Conservation (phyloP, 2,888 invertebrate species). For the Ptycholaimellus sp. region DNA sequence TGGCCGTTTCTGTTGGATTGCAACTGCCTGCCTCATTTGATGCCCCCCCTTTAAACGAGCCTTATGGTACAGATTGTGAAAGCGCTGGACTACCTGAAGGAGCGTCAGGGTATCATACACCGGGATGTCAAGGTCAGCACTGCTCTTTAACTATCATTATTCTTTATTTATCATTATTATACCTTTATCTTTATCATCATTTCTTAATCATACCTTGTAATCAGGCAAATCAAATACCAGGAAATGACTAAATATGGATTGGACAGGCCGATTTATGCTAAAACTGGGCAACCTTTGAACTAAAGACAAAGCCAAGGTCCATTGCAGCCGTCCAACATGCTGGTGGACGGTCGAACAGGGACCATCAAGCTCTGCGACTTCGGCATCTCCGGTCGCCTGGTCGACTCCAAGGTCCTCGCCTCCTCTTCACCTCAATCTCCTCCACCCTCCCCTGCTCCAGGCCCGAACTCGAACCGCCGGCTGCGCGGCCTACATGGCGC, state of each 20-base stretch:
- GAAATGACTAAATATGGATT: too few relatives aligned
- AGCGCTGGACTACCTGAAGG: constrained; percentile 87
- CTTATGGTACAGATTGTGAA: constrained; percentile 50
- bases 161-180: background rate
- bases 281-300: too few relatives aligned
- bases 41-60: constrained; percentile 2
- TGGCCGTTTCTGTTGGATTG: constrained; percentile 87
- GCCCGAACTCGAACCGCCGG: constrained; percentile 87
- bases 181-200: too few relatives aligned
- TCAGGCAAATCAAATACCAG: background rate
- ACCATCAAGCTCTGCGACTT: constrained; percentile 96
- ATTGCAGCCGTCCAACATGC: constrained; percentile 94
- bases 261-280: too few relatives aligned
- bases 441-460: constrained; percentile 31
- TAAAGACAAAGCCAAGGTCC: too few relatives aligned
- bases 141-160: background rate
- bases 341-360: constrained; percentile 71
- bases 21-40: constrained; percentile 38
- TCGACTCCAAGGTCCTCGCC: constrained; percentile 78
- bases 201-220: too few relatives aligned
- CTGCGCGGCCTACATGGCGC: constrained; percentile 98
- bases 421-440: too few relatives aligned
- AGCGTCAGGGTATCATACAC: constrained; percentile 39
- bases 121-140: constrained; percentile 17
- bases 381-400: constrained; percentile 88